Evolutionary conservation across 2,888 invertebrate species (phyloP), one percentile per base, ranked within the genome.

Genomic region (Drosophila merina): DNA sequence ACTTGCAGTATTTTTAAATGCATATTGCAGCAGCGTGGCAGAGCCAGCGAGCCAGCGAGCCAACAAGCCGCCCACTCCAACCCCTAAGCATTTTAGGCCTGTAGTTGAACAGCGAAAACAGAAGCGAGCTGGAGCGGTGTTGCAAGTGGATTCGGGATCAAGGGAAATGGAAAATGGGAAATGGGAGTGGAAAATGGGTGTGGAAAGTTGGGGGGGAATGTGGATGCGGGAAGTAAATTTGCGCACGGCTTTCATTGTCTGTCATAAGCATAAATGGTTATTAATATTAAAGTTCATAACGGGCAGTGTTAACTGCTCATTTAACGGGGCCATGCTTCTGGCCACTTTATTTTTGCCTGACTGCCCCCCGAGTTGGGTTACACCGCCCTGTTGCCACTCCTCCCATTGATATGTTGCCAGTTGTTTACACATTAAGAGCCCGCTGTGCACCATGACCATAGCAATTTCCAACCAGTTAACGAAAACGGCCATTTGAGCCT

Each of bases 241-340:
- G 63, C 60, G 62, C 69, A 79, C 51, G 52, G 83, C 68, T 76
- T 83, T 76, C 76, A 81, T 85, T 84, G 74, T 87, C 78, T 81
- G 79, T 85, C 79, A 87, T 87, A 81, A 81, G 86, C 88, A 82
- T 81, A 85, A 87, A 85, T 76, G 88, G 82, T 76, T 87, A 82
- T 82, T 85, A 82, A 82, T 87, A 82, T 85, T 82, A 87, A 83
- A 79, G 77, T 71, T 77, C 71, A 74, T 74, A 79, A 68, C 81
- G 57, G 63, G 57, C 51, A 62, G 55, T 52, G 76, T 57, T 74
- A 69, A 63, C 60, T 77, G 69, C 68, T 49, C 71, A 70, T 69
- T 83, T 77, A 70, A 59, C 59, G 52, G 33, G 57, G 57, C 57
- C 36, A 62, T 72, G 63, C 45, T 50, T 55, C 67, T 70, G 74